These are phyloP conservation scores for Myathropa florea DNA, from an alignment of 2,888 invertebrate genomes.

Conservation along the genomic window DNA sequence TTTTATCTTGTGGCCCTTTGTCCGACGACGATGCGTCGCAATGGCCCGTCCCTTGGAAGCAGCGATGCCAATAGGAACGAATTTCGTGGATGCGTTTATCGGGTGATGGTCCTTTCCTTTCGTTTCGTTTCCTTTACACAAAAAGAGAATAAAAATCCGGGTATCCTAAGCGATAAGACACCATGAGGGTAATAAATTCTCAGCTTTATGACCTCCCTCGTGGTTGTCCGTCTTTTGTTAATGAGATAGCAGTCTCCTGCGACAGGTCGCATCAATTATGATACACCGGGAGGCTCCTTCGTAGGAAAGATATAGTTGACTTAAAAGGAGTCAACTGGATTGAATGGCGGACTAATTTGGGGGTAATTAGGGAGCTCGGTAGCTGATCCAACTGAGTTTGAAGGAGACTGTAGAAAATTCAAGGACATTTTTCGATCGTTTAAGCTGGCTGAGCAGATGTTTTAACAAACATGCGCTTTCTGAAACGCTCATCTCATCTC, in stretches of 20 bases:
- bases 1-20: constrained; percentile 65
- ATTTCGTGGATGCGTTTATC: constrained; percentile 59
- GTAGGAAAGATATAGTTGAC: background rate
- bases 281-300: constrained; percentile 21
- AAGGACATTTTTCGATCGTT: too few relatives aligned
- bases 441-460: too few relatives aligned
- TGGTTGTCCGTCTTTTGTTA: constrained; percentile 65
- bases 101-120: constrained; percentile 44
- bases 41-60: constrained; percentile 49
- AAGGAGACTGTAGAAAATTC: background rate
- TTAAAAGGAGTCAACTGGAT: background rate
- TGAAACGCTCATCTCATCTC: too few relatives aligned
- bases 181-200: constrained; percentile 62
- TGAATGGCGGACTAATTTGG: background rate
- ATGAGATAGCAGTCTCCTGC: constrained; percentile 61
- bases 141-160: constrained; percentile 19
- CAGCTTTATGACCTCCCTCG: constrained; percentile 59
- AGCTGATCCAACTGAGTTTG: background rate
- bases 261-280: constrained; percentile 67
- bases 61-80: constrained; percentile 45
- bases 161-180: constrained; percentile 62
- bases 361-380: background rate
- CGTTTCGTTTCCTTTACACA: constrained; percentile 19
- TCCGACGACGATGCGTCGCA: constrained; percentile 32
- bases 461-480: too few relatives aligned